Evolutionary conservation across 2,888 invertebrate genomes (phyloP), one percentile per base, ranked within the genome.

Genomic region (Dryadula phaetusa): DNA sequence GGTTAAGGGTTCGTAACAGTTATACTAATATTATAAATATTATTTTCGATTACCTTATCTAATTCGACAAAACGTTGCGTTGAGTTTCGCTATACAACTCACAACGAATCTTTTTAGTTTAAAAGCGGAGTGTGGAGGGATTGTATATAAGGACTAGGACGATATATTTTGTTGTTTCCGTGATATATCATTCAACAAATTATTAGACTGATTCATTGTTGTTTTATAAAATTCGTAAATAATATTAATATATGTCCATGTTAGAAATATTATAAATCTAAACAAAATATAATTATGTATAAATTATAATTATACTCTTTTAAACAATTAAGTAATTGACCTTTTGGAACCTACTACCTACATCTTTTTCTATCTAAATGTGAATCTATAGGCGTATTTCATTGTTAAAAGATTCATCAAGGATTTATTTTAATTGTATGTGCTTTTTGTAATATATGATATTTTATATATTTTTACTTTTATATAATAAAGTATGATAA

Each of bases 271-370:
- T 46, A 14, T 22, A 14, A 47, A 47, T 12, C 14, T 2, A 47
- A 12, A 49, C n/a, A n/a, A 8, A n/a, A 7, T 49, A 49, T 25
- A 8, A 3, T 28, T 28, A 52, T 12, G 4, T 32, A 1, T 32
- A 52, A 32, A 52, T 32, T 32, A 52, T 32, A 16, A 7, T 16
- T 52, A 32, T 28, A 52, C n/a, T 16, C 4, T 28, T 28, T n/a
- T 28, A 16, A 52, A 56, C 12, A 40, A 37, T 40, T 40, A 56
- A 22, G 22, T 40, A 56, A 25, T 56, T 25, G 16, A 56, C 40
- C 56, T 56, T 56, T 40, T n/a, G n/a, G n/a, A 22, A 25, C 40
- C n/a, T 16, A 40, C 56, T 40, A 22, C n/a, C 40, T 56, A 40
- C 40, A 25, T 34, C 25, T 52, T 52, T 52, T 40, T 56, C 10